Base-by-base conservation (phyloP, 2,888 invertebrate species). In the Cyrtodaria siliqua region DNA sequence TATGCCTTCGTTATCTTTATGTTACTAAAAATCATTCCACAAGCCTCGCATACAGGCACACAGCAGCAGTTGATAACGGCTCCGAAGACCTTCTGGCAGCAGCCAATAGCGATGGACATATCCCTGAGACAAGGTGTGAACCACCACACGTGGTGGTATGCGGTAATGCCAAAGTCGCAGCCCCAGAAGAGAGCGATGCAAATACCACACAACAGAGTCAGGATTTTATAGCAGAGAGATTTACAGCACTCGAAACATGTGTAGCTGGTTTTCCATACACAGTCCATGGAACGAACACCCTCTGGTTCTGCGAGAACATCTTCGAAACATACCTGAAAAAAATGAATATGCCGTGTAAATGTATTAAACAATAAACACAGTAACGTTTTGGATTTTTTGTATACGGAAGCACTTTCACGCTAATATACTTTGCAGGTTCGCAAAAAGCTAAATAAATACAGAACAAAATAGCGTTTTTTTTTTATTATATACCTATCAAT, bases 71-170 rank as follows among this genome's bases (percentile, higher is more conserved):
- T 95, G 90, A 96, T 62, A 18, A 79, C 18, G 29, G 74, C 62
- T 6, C 95, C 93, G 94, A 94, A 56, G 29, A 79, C 59, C 62
- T 69, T 83, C 73, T 81, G 75, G 59, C 66, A 64, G 52, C 75
- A 80, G 29, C 76, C 74, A n/a, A 76, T n/a, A 88, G 95, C 95
- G 87, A 96, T 95, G 92, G 95, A 95, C 92, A 95, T 94, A 77
- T 92, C 94, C 60, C 96, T 94, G 52, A 96, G 92, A 72, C 95
- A 95, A 0, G 96, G 96, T 0, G 94, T 95, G 20, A 95, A 93
- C 89, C 96, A 96, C 96, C 96, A 96, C 87, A 96, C 95, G 93
- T 96, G 95, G 42, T 83, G 55, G 66, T 86, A 87, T 2, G 96
- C 95, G 9, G 96, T 93, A 82, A 95, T 29, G 20, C 85, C 88